Percentiles rank a stretch among this genome's conserved stretches.
Conservation (phyloP, 1,140 invertebrate genomes). For the Platyura marginata region DNA sequence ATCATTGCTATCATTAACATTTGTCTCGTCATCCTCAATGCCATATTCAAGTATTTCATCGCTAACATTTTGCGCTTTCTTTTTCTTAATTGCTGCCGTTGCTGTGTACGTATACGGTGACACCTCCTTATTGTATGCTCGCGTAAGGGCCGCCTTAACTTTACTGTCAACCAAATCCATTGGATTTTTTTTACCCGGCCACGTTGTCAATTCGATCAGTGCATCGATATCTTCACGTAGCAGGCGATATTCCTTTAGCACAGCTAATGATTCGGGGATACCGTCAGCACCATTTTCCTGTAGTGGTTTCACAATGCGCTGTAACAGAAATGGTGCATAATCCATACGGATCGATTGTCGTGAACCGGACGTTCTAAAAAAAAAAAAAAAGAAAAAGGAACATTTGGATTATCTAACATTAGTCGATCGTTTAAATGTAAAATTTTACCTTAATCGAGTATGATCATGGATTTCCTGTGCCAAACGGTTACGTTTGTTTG, state of each 20-base stretch:
- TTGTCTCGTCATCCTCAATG: conserved; percentile 26
- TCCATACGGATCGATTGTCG: conserved; percentile 63
- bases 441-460: conserved; percentile 50
- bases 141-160: conserved; percentile 85
- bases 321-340: conserved; percentile 54
- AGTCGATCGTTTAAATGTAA: conserved; percentile 1
- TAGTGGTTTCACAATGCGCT: conserved; percentile 57
- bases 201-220: conserved; percentile 64
- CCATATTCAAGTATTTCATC: conserved; percentile 26
- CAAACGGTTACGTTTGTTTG: conserved; percentile 64
- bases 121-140: conserved; percentile 73
- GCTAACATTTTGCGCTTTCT: conserved; percentile 23
- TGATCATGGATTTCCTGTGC: conserved; percentile 66
- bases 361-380: conserved; percentile 49
- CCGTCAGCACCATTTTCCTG: conserved; percentile 46
- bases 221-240: conserved; percentile 82
- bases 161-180: conserved; percentile 60
- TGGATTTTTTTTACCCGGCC: conserved; percentile 60
- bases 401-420: background rate
- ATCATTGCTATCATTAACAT: conserved; percentile 18
- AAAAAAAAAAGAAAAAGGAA: conserved; percentile 6
- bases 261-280: conserved; percentile 47
- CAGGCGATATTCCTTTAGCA: conserved; percentile 70
- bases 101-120: conserved; percentile 50
- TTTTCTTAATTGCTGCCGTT: conserved; percentile 34